phyloP scores from a whole-genome alignment of 2,113 vertebrate genomes.

The Zonotrichia leucophrys region DNA sequence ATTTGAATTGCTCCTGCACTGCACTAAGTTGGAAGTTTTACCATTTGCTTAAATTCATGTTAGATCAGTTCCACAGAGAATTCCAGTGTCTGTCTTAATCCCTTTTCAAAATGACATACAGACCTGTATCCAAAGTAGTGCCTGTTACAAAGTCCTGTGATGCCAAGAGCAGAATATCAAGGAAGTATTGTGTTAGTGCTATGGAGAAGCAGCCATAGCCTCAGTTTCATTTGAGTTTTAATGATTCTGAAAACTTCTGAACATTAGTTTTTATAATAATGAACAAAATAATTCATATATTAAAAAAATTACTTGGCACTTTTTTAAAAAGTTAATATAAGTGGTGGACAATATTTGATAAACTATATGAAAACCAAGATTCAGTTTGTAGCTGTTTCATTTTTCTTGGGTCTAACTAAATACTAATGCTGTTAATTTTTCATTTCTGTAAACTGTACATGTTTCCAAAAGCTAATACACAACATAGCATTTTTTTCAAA shows the following conservation, averaged over 20 bases:
- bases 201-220: neutral
- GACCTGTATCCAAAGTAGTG: neutral
- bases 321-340: neutral
- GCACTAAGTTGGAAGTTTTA: neutral
- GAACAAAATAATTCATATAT: neutral
- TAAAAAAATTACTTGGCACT: neutral
- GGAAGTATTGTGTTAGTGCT: neutral
- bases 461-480: neutral
- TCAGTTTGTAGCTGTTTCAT: neutral
- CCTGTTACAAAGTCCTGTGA: neutral
- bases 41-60: neutral
- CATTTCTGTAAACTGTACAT: neutral
- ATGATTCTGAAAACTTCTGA: neutral
- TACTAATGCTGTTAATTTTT: neutral
- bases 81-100: neutral
- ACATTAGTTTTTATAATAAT: neutral
- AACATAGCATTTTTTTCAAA: neutral
- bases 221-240: neutral
- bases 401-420: neutral
- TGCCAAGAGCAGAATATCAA: neutral
- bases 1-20: neutral
- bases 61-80: neutral
- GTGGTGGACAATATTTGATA: neutral
- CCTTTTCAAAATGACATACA: neutral
- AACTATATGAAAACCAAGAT: neutral